Evolutionary conservation across 2,113 vertebrate species (phyloP), one percentile per base, ranked within the genome.

Genomic region (Sinocyclocheilus anophthalmus): DNA sequence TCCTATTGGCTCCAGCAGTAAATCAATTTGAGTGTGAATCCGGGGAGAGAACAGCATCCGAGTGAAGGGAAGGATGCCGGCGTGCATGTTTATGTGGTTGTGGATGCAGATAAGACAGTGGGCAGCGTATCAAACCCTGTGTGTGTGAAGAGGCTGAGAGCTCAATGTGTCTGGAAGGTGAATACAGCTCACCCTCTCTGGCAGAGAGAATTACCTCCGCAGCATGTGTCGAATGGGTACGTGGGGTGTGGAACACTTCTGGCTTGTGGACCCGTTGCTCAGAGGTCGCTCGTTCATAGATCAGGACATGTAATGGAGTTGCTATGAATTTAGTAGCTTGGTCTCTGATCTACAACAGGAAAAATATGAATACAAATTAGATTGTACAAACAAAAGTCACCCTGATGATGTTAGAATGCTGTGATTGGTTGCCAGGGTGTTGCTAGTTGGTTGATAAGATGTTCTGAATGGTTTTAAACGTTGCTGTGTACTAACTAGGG

Each of bases 1-100:
- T 85, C 84, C 84, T 85, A 45, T 85, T 85, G 57, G 76, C 77
- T 78, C 50, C 48, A 76, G 78, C 48, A 53, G 69, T 72, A 75
- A 84, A 57, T 73, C 69, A 59, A 84, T 81, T 63, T 81, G 78
- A 45, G 37, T 45, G 78, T 81, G 78, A 81, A 81, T 81, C 57
- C 57, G 18, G 37, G 3, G 57, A 81, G 84, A 57, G 84, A 70
- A 55, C 33, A 76, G 39, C 20, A 69, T 61, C 24, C 30, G 14
- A 30, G 26, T 33, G 26, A 67, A 78, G 6, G 48, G 45, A 2
- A n/a, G 22, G n/a, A 67, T 8, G 72, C 9, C 3, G 10, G 55
- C 14, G 13, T 24, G 78, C 78, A 81, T 81, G 78, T 48, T 59
- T 48, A 45, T 76, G 70, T 76, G 57, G 22, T 76, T 76, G 37